Conservation (phyloP, 2,888 invertebrate species). For the Temnothorax ravouxi region DNA sequence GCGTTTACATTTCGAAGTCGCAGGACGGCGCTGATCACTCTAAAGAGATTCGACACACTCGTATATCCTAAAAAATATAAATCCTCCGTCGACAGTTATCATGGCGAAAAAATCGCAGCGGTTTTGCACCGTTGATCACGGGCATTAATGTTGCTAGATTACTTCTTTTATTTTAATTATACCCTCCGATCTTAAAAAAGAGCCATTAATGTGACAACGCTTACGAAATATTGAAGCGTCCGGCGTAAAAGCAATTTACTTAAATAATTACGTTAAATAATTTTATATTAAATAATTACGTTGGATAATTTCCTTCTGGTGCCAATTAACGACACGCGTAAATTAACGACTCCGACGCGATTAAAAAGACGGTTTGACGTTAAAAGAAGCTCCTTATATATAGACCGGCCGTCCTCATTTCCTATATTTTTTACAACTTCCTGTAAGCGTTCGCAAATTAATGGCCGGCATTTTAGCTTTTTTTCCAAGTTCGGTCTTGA, state of each 20-base stretch:
- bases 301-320: background rate
- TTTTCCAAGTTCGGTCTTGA: background rate
- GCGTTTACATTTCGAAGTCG: background rate
- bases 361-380: background rate
- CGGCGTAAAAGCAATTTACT: background rate
- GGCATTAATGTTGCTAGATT: background rate
- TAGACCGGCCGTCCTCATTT: background rate
- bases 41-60: background rate
- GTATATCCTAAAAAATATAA: conserved; percentile 30
- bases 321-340: background rate
- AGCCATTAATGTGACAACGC: conserved; percentile 15
- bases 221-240: background rate
- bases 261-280: background rate
- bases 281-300: background rate
- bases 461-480: background rate
- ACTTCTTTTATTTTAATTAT: conserved; percentile 14
- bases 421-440: background rate
- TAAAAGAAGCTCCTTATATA: background rate
- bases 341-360: no score
- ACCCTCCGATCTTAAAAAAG: background rate
- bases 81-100: background rate
- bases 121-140: conserved; percentile 12
- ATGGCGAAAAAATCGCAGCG: background rate
- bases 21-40: background rate
- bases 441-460: conserved; percentile 20